These are phyloP conservation scores for Protobothrops flavoviridis DNA, from an alignment of 2,113 vertebrate species.

Conservation along the genomic window DNA sequence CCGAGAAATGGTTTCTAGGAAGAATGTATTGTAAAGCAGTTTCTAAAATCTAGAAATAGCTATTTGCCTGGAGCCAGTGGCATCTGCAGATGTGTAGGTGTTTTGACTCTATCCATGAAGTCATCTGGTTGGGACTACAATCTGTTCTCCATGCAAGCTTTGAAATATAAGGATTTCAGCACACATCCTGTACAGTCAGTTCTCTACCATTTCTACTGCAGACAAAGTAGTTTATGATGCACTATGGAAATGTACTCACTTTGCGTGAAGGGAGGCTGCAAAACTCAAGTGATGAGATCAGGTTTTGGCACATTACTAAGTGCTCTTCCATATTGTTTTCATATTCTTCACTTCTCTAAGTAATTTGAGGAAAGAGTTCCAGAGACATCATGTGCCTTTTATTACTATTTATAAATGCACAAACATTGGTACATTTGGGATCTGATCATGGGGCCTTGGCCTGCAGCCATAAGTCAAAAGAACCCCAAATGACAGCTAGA, in stretches of 20 bases:
- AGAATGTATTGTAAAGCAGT: not conserved
- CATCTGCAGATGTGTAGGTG: not conserved
- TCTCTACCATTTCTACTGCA: not conserved
- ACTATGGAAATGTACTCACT: not conserved
- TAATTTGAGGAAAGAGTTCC: not conserved
- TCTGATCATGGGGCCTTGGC: not conserved
- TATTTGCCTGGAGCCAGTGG: not conserved
- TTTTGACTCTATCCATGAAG: not conserved
- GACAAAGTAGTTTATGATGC: not conserved
- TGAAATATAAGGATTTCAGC: not conserved
- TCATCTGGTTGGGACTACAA: not conserved
- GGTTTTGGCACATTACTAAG: not conserved
- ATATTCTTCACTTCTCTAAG: not conserved
- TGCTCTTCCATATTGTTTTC: not conserved
- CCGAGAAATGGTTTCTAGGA: not conserved
- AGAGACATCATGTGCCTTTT: not conserved
- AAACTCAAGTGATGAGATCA: conserved; percentile 4
- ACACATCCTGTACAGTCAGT: not conserved
- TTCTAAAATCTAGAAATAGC: not conserved
- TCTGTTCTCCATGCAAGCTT: not conserved
- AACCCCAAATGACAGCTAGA: not conserved
- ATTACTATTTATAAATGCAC: not conserved
- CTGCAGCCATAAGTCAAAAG: not conserved
- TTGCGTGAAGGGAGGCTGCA: conserved; percentile 22
- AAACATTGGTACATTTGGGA: not conserved